Evolutionary conservation across 1,140 invertebrate genomes (phyloP).

Genomic region (Palaemon carinicauda): DNA sequence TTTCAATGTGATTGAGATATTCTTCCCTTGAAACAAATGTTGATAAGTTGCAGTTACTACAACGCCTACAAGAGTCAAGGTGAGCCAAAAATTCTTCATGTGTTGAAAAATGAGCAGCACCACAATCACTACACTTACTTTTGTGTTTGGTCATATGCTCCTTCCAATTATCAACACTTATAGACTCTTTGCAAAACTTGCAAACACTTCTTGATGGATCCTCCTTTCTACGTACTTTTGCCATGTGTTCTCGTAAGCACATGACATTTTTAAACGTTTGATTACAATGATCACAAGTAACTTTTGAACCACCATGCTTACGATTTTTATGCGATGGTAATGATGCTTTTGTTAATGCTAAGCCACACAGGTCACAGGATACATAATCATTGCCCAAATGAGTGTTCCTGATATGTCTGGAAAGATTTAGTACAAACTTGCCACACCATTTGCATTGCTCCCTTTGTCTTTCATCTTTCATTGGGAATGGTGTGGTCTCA

Average conservation of each 20-base stretch:
- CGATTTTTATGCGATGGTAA: slow-evolving; percentile 43
- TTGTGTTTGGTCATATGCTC: slow-evolving; percentile 34
- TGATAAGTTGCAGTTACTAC: slow-evolving; percentile 30
- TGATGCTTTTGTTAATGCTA: slow-evolving; percentile 26
- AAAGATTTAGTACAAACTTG: slow-evolving; percentile 33
- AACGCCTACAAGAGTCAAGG: slow-evolving; percentile 32
- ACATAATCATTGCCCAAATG: slow-evolving; percentile 35
- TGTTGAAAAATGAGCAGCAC: slow-evolving; percentile 20
- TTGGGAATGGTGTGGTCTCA: slow-evolving; percentile 3
- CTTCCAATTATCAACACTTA: slow-evolving; percentile 26
- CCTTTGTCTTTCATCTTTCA: slow-evolving; percentile 27
- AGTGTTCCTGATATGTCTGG: slow-evolving; percentile 24
- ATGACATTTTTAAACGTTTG: slow-evolving; percentile 42
- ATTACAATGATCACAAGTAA: slow-evolving; percentile 47
- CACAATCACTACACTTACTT: slow-evolving; percentile 42
- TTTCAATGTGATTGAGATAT: slow-evolving; percentile 30
- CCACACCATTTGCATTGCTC: slow-evolving; percentile 45
- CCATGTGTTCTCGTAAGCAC: slow-evolving; percentile 42
- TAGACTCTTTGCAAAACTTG: slow-evolving; percentile 34
- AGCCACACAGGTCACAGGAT: slow-evolving; percentile 28
- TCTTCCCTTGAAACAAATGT: slow-evolving; percentile 28
- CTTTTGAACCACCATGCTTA: slow-evolving; percentile 48
- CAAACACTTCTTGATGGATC: slow-evolving; percentile 32
- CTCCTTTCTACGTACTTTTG: slow-evolving; percentile 33
- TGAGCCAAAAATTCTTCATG: slow-evolving; percentile 37